Conservation (phyloP, 2,797 vertebrate genomes). For the Acanthornis magna region DNA sequence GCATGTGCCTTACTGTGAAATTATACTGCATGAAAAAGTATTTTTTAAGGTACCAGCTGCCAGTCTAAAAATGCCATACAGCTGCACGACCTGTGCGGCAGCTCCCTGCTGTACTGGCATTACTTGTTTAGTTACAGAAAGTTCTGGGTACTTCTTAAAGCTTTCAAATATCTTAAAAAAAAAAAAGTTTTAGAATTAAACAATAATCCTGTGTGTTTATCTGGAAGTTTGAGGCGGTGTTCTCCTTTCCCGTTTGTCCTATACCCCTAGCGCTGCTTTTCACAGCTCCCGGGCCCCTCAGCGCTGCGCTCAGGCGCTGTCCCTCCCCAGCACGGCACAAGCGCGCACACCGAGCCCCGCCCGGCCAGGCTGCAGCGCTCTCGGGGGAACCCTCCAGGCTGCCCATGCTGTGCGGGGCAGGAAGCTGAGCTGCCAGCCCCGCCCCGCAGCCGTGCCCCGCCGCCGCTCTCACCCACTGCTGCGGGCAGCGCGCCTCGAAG, state of each 20-base stretch:
- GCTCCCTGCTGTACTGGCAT: accelerated
- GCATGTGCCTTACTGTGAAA: background rate
- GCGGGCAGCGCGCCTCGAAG: conserved; percentile 85
- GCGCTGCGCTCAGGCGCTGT: accelerated
- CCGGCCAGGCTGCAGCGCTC: accelerated
- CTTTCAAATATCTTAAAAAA: background rate
- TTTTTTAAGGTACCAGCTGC: background rate
- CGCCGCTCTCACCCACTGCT: conserved; percentile 84
- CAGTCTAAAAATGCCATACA: background rate
- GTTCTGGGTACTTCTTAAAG: background rate
- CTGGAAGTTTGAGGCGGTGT: accelerated
- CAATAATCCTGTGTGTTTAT: background rate
- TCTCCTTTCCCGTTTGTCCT: background rate
- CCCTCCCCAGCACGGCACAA: accelerated
- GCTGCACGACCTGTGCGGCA: accelerated
- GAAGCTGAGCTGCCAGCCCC: accelerated
- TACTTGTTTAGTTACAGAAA: background rate
- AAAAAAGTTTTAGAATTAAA: background rate
- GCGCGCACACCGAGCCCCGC: accelerated
- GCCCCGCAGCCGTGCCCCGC: accelerated
- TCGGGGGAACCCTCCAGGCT: accelerated
- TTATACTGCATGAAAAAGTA: too few species aligned
- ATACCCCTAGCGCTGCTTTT: accelerated
- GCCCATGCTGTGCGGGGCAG: accelerated
- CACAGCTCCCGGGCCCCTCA: accelerated